Evolutionary conservation across 2,888 invertebrate species (phyloP), one percentile per base, ranked within the genome.

Genomic region (Linnaemya vulpina): DNA sequence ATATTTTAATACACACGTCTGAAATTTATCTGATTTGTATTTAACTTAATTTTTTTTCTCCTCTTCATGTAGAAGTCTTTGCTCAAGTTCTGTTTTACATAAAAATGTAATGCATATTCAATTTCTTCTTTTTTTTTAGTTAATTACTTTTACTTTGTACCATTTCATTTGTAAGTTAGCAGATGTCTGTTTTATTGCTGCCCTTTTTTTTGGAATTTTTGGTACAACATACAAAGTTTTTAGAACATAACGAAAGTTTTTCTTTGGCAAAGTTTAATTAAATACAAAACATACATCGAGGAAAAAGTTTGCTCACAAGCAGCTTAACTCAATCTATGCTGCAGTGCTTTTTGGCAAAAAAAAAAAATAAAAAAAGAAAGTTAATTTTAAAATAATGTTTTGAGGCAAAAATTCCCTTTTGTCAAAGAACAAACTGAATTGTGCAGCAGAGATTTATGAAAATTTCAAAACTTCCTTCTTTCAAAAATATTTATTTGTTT

Each of bases 211-310:
- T 43, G 10, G 30, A 30, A 3, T 30, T 71, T 55, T 67, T 20
- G 5, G 70, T 74, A 49, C 22, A 65, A 51, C 60, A 67, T 62
- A 71, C 30, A 76, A 77, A 77, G 67, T 77, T 77, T 71, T n/a
- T 74, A 58, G 63, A 75, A 70, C 83, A 62, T 38, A 62, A 83
- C 73, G 60, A 74, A 77, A 78, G 77, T 73, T 76, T 76, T 63
- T 80, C 49, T 46, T 79, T 65, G 58, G 55, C 22, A 77, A 81
- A 81, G 53, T 84, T 84, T 84, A 84, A 84, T 84, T 84, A 84
- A 84, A 84, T 77, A 78, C 68, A 84, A 68, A 81, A 81, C 68
- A 77, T 77, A 40, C 40, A 81, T 68, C 74, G 43, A 73, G 30
- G 35, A 46, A 70, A 75, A 81, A 84, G 55, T 84, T 71, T 84